Conservation (phyloP, 2,797 vertebrate species). For the Sebastes dallii region DNA sequence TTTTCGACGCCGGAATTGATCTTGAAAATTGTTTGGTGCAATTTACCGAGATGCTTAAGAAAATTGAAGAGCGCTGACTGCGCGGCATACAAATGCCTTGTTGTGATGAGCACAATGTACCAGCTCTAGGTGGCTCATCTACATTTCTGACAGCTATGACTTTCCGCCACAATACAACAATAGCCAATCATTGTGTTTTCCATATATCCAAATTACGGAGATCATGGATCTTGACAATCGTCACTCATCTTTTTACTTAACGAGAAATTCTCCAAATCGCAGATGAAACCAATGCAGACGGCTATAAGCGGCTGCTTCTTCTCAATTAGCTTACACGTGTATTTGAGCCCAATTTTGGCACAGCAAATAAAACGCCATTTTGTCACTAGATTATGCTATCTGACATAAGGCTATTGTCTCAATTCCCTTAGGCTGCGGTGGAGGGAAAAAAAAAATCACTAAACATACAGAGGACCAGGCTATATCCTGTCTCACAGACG, state of each 20-base stretch:
- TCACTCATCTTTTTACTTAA: slow-evolving; percentile 58
- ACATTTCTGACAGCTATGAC: slow-evolving; percentile 61
- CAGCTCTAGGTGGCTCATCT: slow-evolving; percentile 53
- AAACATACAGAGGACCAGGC: slow-evolving; percentile 67
- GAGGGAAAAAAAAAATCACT: slow-evolving; percentile 57
- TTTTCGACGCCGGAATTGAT: slow-evolving; percentile 81
- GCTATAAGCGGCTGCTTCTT: slow-evolving; percentile 61
- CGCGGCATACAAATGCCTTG: slow-evolving; percentile 61
- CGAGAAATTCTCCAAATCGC: slow-evolving; percentile 59
- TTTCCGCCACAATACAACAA: slow-evolving; percentile 47
- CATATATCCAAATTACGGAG: slow-evolving; percentile 52
- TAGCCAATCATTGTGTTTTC: slow-evolving; percentile 34
- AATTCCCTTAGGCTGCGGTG: slow-evolving; percentile 70
- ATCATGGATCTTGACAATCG: slow-evolving; percentile 64
- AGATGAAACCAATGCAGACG: slow-evolving; percentile 70
- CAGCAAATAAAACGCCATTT: slow-evolving; percentile 68
- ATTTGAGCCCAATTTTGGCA: slow-evolving; percentile 67
- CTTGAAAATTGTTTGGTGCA: slow-evolving; percentile 82
- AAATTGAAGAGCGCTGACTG: slow-evolving; percentile 64
- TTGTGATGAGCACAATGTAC: slow-evolving; percentile 47
- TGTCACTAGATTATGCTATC: slow-evolving; percentile 75
- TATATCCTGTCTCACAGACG: slow-evolving; percentile 75
- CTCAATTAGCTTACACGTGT: slow-evolving; percentile 77
- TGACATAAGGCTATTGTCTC: slow-evolving; percentile 75
- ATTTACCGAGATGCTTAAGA: slow-evolving; percentile 79